Evolutionary conservation across 2,113 vertebrate genomes (phyloP).

Genomic region (Oreotragus oreotragus): DNA sequence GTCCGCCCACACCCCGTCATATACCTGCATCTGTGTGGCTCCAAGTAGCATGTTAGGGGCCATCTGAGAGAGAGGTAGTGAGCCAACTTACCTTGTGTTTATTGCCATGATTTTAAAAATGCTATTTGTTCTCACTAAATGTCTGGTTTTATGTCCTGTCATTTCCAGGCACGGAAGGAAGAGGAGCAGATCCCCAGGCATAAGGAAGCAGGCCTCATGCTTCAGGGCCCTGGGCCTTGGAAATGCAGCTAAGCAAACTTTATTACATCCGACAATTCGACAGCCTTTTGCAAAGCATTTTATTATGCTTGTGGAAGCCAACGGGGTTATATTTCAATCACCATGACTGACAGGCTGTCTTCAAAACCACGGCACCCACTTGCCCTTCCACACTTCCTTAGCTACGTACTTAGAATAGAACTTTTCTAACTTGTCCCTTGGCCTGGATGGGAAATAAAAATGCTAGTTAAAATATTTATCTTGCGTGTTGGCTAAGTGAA

Average conservation of each 20-base stretch:
- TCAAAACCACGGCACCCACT: conserved; percentile 31
- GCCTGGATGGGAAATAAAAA: conserved; percentile 76
- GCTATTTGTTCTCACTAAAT: conserved; percentile 58
- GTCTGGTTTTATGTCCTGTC: conserved; percentile 67
- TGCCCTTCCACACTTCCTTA: conserved; percentile 30
- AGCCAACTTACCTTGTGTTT: conserved; percentile 68
- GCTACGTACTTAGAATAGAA: conserved; percentile 50
- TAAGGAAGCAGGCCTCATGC: conserved; percentile 43
- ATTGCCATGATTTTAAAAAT: conserved; percentile 52
- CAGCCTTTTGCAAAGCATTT: conserved; percentile 68
- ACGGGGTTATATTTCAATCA: conserved; percentile 60
- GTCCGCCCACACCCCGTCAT: not conserved
- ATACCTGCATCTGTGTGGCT: not conserved
- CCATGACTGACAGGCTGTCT: conserved; percentile 54
- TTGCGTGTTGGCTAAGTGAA: conserved; percentile 33
- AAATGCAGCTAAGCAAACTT: conserved; percentile 60
- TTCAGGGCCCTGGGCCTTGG: conserved; percentile 16
- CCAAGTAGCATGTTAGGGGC: conserved; percentile 54
- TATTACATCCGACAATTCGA: conserved; percentile 33
- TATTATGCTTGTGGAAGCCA: conserved; percentile 66
- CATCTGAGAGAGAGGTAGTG: conserved; percentile 57
- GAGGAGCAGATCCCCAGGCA: conserved; percentile 53
- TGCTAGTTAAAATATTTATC: conserved; percentile 58
- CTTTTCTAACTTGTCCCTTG: conserved; percentile 65
- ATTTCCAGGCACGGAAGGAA: conserved; percentile 72